phyloP scores from a whole-genome alignment of 2,888 invertebrate species.

The Cryptus armator region DNA sequence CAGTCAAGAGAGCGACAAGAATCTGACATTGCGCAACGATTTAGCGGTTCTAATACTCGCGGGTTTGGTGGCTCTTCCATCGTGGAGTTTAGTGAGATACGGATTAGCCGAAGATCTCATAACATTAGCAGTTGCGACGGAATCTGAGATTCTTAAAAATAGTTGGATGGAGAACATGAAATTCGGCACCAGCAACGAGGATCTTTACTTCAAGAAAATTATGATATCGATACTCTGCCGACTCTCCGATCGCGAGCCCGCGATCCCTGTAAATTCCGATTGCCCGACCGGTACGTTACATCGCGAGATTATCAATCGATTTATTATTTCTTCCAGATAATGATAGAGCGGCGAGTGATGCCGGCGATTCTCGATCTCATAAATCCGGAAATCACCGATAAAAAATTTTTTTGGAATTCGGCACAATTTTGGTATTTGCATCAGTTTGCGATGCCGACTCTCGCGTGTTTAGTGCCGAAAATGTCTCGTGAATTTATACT shows the following conservation, averaged over 20 bases:
- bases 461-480: slow-evolving; percentile 75
- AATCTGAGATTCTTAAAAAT: slow-evolving; percentile 67
- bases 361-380: slow-evolving; percentile 73
- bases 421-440: slow-evolving; percentile 77
- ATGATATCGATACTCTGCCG: slow-evolving; percentile 78
- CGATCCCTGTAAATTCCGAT: slow-evolving; percentile 72
- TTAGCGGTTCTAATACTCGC: slow-evolving; percentile 77
- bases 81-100: slow-evolving; percentile 76
- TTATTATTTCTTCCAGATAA: slow-evolving; percentile 70
- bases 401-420: slow-evolving; percentile 70
- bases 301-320: neutral
- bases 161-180: slow-evolving; percentile 77
- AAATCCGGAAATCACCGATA: slow-evolving; percentile 66
- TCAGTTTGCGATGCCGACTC: slow-evolving; percentile 74
- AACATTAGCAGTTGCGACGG: slow-evolving; percentile 75
- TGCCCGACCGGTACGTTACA: neutral
- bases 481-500: slow-evolving; percentile 78
- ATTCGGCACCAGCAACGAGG: slow-evolving; percentile 74
- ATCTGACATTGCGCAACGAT: slow-evolving; percentile 79
- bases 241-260: slow-evolving; percentile 72
- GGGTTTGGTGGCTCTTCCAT: slow-evolving; percentile 72
- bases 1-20: slow-evolving; percentile 69
- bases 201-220: slow-evolving; percentile 81
- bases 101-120: slow-evolving; percentile 79
- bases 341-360: slow-evolving; percentile 72